phyloP scores from a whole-genome alignment of 1,140 invertebrate genomes.

The Atta cephalotes region DNA sequence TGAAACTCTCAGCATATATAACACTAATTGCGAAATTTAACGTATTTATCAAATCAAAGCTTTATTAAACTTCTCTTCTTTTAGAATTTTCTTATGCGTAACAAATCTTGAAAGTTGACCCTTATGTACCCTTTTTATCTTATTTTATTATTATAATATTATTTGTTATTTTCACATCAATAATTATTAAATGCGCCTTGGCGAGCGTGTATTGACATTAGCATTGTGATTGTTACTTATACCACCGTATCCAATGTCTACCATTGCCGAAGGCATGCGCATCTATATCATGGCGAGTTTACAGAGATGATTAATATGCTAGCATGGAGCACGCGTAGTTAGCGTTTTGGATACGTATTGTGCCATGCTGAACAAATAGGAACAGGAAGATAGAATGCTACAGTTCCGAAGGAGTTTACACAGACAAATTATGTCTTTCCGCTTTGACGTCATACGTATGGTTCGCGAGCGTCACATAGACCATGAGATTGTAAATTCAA shows the following conservation, averaged over 20 bases:
- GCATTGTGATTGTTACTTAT: not conserved
- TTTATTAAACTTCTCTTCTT: no score
- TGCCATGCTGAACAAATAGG: slow-evolving; percentile 44
- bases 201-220: not conserved
- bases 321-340: slow-evolving; percentile 8
- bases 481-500: not conserved
- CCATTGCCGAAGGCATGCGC: not conserved
- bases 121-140: no score
- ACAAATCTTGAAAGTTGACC: no score
- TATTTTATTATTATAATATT: no score
- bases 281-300: slow-evolving; percentile 18
- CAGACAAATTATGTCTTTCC: slow-evolving; percentile 43
- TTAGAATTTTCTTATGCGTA: no score
- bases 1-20: no score
- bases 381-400: slow-evolving; percentile 27
- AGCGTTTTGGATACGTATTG: slow-evolving; percentile 8
- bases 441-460: not conserved
- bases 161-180: not conserved
- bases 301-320: slow-evolving; percentile 44
- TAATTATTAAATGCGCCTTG: not conserved
- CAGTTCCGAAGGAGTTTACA: slow-evolving; percentile 20
- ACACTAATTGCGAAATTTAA: no score
- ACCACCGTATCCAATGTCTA: not conserved
- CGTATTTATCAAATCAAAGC: no score
- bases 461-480: not conserved